Evolutionary conservation across 2,113 vertebrate genomes (phyloP), one percentile per base, ranked within the genome.

Genomic region (Tragelaphus scriptus): DNA sequence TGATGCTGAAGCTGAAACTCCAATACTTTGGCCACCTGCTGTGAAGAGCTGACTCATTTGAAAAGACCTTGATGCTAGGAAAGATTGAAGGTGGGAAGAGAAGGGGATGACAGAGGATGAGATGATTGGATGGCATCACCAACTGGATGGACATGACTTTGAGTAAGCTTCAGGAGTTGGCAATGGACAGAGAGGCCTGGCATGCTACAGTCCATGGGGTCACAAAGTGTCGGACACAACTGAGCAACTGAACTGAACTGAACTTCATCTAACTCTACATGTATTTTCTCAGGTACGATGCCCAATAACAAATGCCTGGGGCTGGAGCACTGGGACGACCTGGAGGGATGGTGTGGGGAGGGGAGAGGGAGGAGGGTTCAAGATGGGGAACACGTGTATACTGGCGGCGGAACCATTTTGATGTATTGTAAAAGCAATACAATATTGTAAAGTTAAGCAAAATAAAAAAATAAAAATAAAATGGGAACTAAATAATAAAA

Each of bases 171-270:
- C 0, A 3, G 30, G 30, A 17, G 15, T 17, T 65, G 63, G 63
- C 15, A 17, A n/a, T 65, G 30, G 63, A 17, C 63, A 65, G 7
- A 14, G 30, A 65, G 7, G 15, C 16, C 63, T 9, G 15, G 30
- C 63, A 17, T 65, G 63, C 3, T 65, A 30, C 63, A 65, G 7
- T 32, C 63, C 30, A 65, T 17, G 63, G 30, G 63, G 63, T 65
- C 1, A 0, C 30, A 65, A 65, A 65, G 3, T 17, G 63, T 65
- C 0, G 12, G 30, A n/a, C 30, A 65, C 0, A 14, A 65, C 15
- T 65, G 30, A 9, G 7, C 15, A 32, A 65, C 14, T 65, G 7
- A 65, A n/a, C 15, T 32, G 30, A 65, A n/a, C 7, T 71, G n/a
- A 71, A 36, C 30, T 87, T 82, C 47, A 87, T 26, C n/a, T 81